Evolutionary conservation across 2,113 vertebrate genomes (phyloP).

Genomic region (Caretta caretta): DNA sequence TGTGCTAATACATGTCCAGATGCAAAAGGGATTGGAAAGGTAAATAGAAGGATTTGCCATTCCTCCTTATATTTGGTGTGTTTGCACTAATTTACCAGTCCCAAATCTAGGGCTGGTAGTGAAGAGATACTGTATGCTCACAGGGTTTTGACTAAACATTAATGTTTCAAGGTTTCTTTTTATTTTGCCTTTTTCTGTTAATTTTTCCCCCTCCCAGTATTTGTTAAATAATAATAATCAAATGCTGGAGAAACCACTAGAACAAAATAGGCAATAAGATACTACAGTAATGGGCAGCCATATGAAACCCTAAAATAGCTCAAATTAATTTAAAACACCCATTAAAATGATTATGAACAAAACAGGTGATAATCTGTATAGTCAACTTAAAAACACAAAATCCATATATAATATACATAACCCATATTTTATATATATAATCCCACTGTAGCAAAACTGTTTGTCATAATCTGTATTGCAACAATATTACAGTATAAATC

Average conservation of each 20-base stretch:
- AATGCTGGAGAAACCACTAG: not conserved
- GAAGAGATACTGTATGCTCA: not conserved
- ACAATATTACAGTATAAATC: not conserved
- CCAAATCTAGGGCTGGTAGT: not conserved
- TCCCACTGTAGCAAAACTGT: not conserved
- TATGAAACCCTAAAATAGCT: not conserved
- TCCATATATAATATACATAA: not conserved
- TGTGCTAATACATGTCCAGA: not conserved
- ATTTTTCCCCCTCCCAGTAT: not conserved
- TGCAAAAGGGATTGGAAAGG: not conserved
- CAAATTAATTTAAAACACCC: not conserved
- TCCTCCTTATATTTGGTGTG: not conserved
- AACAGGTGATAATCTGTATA: not conserved
- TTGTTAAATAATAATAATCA: not conserved
- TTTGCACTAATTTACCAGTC: not conserved
- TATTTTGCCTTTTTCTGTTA: no score
- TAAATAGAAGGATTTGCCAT: not conserved
- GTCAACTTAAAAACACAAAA: not conserved
- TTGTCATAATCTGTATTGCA: not conserved
- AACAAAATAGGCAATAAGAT: not conserved
- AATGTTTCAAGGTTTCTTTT: not conserved
- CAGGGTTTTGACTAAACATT: not conserved
- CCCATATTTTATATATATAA: not conserved
- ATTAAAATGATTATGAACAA: not conserved
- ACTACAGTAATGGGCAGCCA: not conserved